Base-by-base conservation (phyloP, 2,113 vertebrate species). In the Leptodactylus fuscus region DNA sequence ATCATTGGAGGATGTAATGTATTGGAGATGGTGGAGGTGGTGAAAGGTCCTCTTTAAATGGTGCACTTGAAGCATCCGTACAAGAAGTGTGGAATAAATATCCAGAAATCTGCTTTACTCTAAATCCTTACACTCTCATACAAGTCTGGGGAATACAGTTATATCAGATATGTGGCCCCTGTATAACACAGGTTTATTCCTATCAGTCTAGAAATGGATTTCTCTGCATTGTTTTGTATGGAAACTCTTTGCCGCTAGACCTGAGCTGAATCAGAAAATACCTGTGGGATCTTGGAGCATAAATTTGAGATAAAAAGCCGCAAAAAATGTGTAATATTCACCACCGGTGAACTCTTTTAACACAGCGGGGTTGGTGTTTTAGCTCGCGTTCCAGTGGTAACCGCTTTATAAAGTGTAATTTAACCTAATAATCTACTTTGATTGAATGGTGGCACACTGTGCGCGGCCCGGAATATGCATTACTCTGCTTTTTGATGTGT, bases 351-450 rank as follows among this genome's bases (percentile, higher is more conserved):
- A 48, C 32, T 46, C 76, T 86, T 81, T 86, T 60, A 86, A 73
- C 84, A 73, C 84, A 86, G 84, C 84, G 34, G 76, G 84, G 18
- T 46, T 15, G 12, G 36, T 73, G 65, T 80, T 86, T 86, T 79
- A 80, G 76, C 36, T 86, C 38, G 34, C 8, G 38, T 79, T 85
- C 51, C 65, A 36, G 32, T 80, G 75, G 60, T 55, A 73, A 81
- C 76, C 32, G 44, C 81, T 86, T 46, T 86, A 46, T 60, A 81
- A 73, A 86, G 76, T 86, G 84, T 81, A 86, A 86, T 86, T 81
- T 86, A 86, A 80, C 76, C 84, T 86, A 73, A 85, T 79, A 85
- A 86, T 86, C 76, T 48, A 48, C 84, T 86, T 73, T 86, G 84
- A 86, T 81, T 58, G 84, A 86, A 86, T 81, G n/a, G 12, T 29